These are phyloP conservation scores for Fregata magnificens DNA, from an alignment of 2,113 vertebrate genomes.

Conservation along the genomic window DNA sequence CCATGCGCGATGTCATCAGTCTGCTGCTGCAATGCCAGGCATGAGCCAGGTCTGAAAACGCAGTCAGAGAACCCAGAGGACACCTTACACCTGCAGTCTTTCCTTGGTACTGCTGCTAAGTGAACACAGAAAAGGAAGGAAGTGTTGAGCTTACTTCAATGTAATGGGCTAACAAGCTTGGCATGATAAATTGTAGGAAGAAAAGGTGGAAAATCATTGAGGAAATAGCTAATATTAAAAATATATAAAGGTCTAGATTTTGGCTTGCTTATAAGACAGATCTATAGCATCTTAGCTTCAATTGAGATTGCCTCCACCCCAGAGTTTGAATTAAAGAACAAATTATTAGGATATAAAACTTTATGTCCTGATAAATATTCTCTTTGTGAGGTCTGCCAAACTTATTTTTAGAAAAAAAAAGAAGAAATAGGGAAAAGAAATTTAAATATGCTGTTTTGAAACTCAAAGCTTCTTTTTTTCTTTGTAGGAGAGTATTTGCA, in stretches of 20 bases:
- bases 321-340: neutral
- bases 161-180: neutral
- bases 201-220: neutral
- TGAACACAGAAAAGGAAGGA: neutral
- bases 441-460: neutral
- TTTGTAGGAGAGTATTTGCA: neutral
- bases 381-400: neutral
- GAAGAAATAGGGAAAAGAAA: neutral
- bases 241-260: neutral
- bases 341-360: neutral
- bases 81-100: neutral
- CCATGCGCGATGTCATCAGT: accelerated
- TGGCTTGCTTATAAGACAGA: neutral
- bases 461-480: neutral
- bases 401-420: neutral
- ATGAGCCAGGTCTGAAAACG: neutral
- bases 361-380: neutral
- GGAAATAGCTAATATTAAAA: neutral
- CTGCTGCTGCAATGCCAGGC: too few species aligned
- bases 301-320: neutral
- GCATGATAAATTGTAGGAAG: neutral
- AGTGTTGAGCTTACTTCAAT: neutral
- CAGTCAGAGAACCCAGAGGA: neutral
- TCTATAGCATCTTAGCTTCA: neutral
- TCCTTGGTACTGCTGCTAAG: neutral